A percentile compares a stretch with the other conserved stretches of the same genome.
Conservation (phyloP, 2,888 invertebrate species). For the Chloroclystis v-ata region DNA sequence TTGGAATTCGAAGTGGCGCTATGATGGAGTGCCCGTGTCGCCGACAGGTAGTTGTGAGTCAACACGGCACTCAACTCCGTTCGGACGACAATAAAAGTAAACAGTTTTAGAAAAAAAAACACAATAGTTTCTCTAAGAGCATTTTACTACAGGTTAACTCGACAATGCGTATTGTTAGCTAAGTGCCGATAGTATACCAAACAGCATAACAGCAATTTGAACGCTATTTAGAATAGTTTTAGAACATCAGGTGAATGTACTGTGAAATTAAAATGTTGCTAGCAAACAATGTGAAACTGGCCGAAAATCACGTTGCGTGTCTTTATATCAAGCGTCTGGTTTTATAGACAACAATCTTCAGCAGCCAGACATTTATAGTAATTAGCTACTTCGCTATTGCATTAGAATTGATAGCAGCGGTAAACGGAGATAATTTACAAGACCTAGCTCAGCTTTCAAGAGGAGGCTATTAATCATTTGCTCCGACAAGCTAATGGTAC, state of each 20-base stretch:
- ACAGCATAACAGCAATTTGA: constrained; percentile 2
- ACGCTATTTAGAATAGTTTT: constrained; percentile 10
- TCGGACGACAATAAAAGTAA: constrained; percentile 31
- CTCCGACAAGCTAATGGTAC: constrained; percentile 53
- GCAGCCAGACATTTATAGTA: constrained; percentile 19
- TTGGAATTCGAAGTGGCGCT: constrained; percentile 58
- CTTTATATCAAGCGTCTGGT: constrained; percentile 3
- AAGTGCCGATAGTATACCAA: constrained; percentile 1
- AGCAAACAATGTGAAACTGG: background rate
- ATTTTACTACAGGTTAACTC: constrained; percentile 12
- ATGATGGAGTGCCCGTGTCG: constrained; percentile 63
- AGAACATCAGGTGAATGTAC: constrained; percentile 1
- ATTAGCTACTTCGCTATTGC: constrained; percentile 33
- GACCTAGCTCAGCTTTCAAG: constrained; percentile 45
- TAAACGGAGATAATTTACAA: constrained; percentile 49
- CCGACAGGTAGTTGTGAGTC: constrained; percentile 69
- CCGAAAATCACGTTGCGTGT: constrained; percentile 3
- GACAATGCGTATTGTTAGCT: constrained; percentile 14
- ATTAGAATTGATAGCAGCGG: constrained; percentile 43
- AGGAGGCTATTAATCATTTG: constrained; percentile 56
- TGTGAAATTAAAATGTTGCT: background rate
- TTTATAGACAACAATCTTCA: constrained; percentile 11
- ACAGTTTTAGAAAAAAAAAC: constrained; percentile 16
- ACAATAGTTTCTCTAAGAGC: constrained; percentile 1
- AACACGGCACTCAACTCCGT: constrained; percentile 43